These are phyloP conservation scores for Nestor notabilis DNA, from an alignment of 2,113 vertebrate genomes.

Conservation along the genomic window DNA sequence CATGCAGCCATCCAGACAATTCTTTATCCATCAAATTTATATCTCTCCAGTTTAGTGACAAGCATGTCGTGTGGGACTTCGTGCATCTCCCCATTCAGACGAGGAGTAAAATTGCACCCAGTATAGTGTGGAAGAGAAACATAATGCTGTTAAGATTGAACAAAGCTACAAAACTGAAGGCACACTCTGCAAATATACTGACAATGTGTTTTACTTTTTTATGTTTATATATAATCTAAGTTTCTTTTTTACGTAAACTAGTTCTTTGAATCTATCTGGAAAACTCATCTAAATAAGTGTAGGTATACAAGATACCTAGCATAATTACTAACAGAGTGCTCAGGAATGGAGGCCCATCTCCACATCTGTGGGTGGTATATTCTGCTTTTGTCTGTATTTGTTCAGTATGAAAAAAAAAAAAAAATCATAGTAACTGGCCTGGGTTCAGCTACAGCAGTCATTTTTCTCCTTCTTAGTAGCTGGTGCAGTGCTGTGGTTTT, in stretches of 20 bases:
- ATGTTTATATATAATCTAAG: not conserved
- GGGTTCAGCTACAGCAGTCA: too few relatives aligned
- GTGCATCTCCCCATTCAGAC: not conserved
- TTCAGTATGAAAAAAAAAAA: not conserved
- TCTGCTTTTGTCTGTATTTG: not conserved
- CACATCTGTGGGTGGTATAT: not conserved
- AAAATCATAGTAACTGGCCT: not conserved
- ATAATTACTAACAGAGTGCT: not conserved
- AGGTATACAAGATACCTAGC: not conserved
- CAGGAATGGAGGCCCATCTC: not conserved
- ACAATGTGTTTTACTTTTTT: not conserved
- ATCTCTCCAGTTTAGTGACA: not conserved
- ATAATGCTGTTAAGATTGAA: not conserved
- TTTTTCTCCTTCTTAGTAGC: too few relatives aligned
- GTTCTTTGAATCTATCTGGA: not conserved
- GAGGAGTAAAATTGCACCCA: not conserved
- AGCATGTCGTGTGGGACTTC: not conserved
- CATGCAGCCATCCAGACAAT: not conserved
- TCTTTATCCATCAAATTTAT: not conserved
- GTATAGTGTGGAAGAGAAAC: not conserved
- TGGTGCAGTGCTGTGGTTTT: too few relatives aligned
- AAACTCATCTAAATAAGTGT: not conserved
- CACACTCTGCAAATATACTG: not conserved
- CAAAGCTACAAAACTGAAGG: not conserved
- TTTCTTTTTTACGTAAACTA: not conserved